Percentiles rank a stretch among this genome's conserved stretches.
Evolutionary conservation across 2,888 invertebrate genomes (phyloP).

Genomic region (Ichneumoninae sp.): DNA sequence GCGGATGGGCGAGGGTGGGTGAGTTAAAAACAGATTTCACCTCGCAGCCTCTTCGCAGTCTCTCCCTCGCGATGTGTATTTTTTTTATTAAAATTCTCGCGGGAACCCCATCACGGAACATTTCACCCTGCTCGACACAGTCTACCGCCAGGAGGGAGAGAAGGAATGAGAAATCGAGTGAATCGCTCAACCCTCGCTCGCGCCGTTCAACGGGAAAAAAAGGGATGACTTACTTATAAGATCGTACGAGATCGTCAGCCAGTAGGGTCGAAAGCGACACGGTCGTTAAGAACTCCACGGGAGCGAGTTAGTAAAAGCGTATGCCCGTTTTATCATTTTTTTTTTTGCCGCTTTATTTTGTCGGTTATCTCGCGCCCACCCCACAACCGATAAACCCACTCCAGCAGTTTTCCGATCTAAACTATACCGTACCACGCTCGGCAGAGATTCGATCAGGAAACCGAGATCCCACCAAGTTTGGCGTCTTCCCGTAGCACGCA

Average conservation of each 20-base stretch:
- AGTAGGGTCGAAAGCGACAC: conserved; percentile 50
- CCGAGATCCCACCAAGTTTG: background rate
- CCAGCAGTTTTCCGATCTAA: conserved; percentile 25
- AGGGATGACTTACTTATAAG: conserved; percentile 66
- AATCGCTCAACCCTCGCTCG: conserved; percentile 40
- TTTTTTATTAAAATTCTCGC: conserved; percentile 58
- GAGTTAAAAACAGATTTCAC: conserved; percentile 63
- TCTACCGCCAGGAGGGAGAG: background rate
- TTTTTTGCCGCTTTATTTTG: conserved; percentile 28
- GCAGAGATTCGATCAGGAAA: conserved; percentile 10
- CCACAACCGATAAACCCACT: conserved; percentile 40
- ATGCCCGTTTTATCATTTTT: conserved; percentile 39
- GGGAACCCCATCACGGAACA: conserved; percentile 13
- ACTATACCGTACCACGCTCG: conserved; percentile 18
- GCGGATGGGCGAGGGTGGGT: conserved; percentile 3
- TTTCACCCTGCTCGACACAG: conserved; percentile 13
- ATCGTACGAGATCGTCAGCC: conserved; percentile 57
- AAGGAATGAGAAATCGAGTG: conserved; percentile 20
- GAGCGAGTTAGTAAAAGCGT: conserved; percentile 25
- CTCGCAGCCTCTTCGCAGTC: conserved; percentile 20
- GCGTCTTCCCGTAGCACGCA: background rate
- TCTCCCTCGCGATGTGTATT: conserved; percentile 58
- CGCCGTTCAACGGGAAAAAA: conserved; percentile 40
- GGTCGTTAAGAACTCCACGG: conserved; percentile 52
- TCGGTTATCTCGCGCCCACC: background rate